These are phyloP conservation scores for Catharus fuscescens DNA, from an alignment of 2,113 vertebrate genomes.

Conservation along the genomic window DNA sequence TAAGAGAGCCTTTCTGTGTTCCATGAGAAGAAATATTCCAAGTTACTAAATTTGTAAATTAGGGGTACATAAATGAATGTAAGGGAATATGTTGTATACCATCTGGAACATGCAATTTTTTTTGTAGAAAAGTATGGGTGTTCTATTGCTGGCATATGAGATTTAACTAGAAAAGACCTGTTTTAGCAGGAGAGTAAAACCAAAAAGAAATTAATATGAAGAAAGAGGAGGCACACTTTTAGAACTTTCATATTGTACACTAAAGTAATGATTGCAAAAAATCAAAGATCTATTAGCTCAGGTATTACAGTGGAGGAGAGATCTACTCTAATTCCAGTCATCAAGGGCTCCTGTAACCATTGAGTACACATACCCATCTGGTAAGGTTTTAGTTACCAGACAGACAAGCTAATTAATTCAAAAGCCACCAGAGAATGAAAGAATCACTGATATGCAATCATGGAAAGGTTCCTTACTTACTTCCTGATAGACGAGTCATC, in stretches of 20 bases:
- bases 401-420: neutral
- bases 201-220: neutral
- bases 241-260: neutral
- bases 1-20: neutral
- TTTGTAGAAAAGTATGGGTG: neutral
- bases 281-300: neutral
- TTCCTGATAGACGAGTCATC: neutral
- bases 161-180: neutral
- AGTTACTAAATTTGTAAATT: neutral
- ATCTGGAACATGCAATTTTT: neutral
- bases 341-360: neutral
- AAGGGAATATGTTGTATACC: neutral
- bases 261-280: neutral
- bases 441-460: rapidly evolving
- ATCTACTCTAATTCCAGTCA: neutral
- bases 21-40: neutral
- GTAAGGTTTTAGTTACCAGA: neutral
- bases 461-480: neutral
- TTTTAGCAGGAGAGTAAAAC: neutral
- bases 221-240: neutral
- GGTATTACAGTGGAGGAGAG: neutral
- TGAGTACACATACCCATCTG: neutral
- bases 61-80: neutral
- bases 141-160: neutral
- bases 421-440: neutral